Evolutionary conservation across 2,113 vertebrate genomes (phyloP), one percentile per base, ranked within the genome.

Genomic region (Formicarius rufipectus): DNA sequence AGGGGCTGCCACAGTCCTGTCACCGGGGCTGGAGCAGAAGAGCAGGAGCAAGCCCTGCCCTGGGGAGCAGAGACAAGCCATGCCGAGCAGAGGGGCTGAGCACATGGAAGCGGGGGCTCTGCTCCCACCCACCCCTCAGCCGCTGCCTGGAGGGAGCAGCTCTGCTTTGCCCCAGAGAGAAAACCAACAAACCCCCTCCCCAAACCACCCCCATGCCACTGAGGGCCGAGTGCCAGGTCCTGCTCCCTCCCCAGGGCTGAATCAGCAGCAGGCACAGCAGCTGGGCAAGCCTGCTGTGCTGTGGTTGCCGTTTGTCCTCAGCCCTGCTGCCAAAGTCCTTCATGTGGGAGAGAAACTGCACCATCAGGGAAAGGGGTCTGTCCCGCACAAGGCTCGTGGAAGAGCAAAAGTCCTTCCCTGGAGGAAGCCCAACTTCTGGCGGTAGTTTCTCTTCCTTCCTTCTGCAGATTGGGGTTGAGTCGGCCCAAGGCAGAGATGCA

Each of bases 1-100:
- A 78, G 83, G 75, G 47, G 73, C 53, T 81, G 85, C 56, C 60
- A 40, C 0, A 13, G 69, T 92, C 72, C 88, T 83, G 84, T 86
- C 91, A n/a, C 50, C 4, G 2, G 68, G 53, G 86, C 91, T 92
- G 95, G 83, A 91, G 91, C 82, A 89, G 89, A 89, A 31, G 7
- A 81, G 92, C 58, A 84, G 84, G 78, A 96, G 72, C 66, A 78
- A 55, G 31, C 66, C 84, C 90, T 85, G 27, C 69, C 76, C 86
- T 75, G 62, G 3, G 0, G 74, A 92, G 56, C 56, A 95, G 77
- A 76, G 69, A 76, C 63, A 87, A 95, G 91, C 76, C 95, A 90
- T 89, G 90, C 89, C 2, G 4, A 89, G 67, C 49, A 71, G 20
- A 89, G 18, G 91, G 35, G 52, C 78, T 23, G 10, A 84, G 86